Conservation (phyloP, 2,113 vertebrate genomes). For the Ranitomeya variabilis region DNA sequence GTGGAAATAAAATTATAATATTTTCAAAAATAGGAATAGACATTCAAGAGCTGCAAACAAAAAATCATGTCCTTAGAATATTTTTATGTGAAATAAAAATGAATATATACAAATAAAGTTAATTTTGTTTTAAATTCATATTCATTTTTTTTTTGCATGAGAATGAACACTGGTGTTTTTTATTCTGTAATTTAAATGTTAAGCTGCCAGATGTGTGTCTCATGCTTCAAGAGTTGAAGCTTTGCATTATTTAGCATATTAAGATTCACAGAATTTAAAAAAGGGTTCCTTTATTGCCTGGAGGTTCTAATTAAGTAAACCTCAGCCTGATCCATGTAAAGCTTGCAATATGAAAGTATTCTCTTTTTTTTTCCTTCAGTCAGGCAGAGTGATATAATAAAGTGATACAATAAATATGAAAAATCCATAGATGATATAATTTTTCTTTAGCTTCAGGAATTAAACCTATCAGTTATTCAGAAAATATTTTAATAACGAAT, state of each 20-base stretch:
- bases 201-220: constrained; percentile 99
- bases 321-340: constrained; percentile 99
- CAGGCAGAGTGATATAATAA: constrained; percentile 88
- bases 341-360: constrained; percentile 96
- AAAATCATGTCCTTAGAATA: not conserved
- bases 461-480: constrained; percentile 95
- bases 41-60: not conserved
- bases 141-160: constrained; percentile 86
- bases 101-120: constrained; percentile 90
- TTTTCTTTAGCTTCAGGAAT: constrained; percentile 90
- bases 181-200: constrained; percentile 98
- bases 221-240: constrained; percentile 99
- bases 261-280: constrained; percentile 99
- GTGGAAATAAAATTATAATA: not conserved
- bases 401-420: constrained; percentile 95
- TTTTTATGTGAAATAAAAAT: constrained; percentile 61
- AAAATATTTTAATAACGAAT: constrained; percentile 92
- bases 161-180: constrained; percentile 92
- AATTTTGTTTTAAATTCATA: constrained; percentile 88
- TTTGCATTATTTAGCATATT: constrained; percentile 99
- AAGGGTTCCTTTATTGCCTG: constrained; percentile 96
- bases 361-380: constrained; percentile 67
- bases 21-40: not conserved
- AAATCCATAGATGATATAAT: constrained; percentile 88
- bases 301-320: constrained; percentile 99